Evolutionary conservation across 2,113 vertebrate genomes (phyloP), one percentile per base, ranked within the genome.

Genomic region (Marmota flaviventris): DNA sequence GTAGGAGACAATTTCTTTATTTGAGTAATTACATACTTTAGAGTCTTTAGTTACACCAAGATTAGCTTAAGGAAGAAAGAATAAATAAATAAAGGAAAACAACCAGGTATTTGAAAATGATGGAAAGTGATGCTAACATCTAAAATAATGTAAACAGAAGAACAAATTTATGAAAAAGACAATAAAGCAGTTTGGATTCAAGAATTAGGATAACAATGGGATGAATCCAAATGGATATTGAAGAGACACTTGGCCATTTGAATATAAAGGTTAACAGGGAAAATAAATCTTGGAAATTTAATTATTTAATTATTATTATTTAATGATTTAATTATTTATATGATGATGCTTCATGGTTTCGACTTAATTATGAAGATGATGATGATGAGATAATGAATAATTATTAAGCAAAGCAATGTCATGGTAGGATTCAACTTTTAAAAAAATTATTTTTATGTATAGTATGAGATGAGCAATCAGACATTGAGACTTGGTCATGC

Each of bases 161-260:
- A 45, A 45, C 45, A 45, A 45, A 45, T 45, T 45, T 9, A 45
- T 45, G 45, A 45, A 45, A 45, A 45, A 45, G 45, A 45, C 45
- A 45, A 45, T 45, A 45, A 45, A 9, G 45, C 45, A 45, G 45
- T 45, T 45, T 45, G 45, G 45, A 45, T 45, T 45, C 45, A 45
- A 45, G 45, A 45, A 45, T 45, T 45, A 45, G 45, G 45, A 45
- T 45, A 45, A 45, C 76, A 63, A 29, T 75, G 20, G 58, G 56
- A 91, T 75, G 37, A 88, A 79, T 65, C 29, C 70, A 93, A 88
- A 48, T 37, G 14, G 48, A 81, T 77, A 85, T 9, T 87, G 48
- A 69, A 93, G 73, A 94, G 29, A 53, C 10, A 85, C 14, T 76
- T 61, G 58, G 58, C 75, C 24, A 94, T 83, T n/a, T 90, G 81